Evolutionary conservation across 2,113 vertebrate species (phyloP).

Genomic region (Limnothrissa miodon): DNA sequence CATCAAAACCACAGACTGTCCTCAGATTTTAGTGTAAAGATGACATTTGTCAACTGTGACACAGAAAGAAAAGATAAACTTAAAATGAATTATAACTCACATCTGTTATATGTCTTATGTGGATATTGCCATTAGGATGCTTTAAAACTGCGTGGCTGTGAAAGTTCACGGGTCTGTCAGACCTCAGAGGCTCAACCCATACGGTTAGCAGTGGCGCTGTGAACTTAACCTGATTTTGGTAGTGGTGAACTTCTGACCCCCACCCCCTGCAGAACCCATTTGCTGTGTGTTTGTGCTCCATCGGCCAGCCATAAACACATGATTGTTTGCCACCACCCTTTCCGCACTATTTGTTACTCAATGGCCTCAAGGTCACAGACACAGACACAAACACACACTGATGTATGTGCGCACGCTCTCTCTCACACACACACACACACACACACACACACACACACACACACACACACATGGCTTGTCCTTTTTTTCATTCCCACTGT

Average conservation of each 20-base stretch:
- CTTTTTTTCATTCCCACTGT: not conserved
- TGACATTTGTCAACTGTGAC: too few relatives aligned
- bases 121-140: not conserved
- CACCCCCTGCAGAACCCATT: not conserved
- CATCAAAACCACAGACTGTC: too few relatives aligned
- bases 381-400: not conserved
- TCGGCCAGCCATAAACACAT: not conserved
- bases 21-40: too few relatives aligned
- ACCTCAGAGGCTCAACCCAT: not conserved
- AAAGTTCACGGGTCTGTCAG: not conserved
- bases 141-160: not conserved
- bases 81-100: too few relatives aligned
- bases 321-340: not conserved
- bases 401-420: not conserved
- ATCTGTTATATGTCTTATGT: too few relatives aligned
- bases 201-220: not conserved
- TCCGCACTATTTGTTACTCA: not conserved
- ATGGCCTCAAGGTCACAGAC: not conserved
- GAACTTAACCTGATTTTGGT: slow-evolving; percentile 2
- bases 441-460: not conserved
- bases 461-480: not conserved
- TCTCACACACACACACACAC: not conserved
- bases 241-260: not conserved
- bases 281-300: not conserved
- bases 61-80: too few relatives aligned